Evolutionary conservation across 37 sponge, comb jelly and placozoan genomes (phyloP).

Genomic region (Aphrocallistes beatrix): DNA sequence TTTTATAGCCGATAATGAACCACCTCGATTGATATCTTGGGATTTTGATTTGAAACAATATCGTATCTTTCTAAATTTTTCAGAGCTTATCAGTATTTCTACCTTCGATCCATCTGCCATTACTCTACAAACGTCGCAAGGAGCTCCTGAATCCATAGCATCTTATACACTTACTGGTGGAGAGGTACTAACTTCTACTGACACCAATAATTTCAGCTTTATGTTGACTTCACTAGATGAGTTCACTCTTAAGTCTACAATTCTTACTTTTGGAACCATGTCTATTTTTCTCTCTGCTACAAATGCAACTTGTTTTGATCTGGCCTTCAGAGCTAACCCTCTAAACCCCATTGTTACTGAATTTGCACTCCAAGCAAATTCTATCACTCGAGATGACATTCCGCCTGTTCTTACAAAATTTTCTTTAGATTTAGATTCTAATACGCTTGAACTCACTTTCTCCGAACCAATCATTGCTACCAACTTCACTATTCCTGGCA

Average conservation of each 20-base stretch:
- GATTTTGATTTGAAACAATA: conserved; percentile 54
- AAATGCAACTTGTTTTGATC: conserved; percentile 32
- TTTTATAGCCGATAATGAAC: conserved; percentile 32
- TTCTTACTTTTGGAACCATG: conserved; percentile 20
- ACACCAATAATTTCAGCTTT: conserved; percentile 23
- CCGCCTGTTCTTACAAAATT: conserved; percentile 40
- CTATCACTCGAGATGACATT: conserved; percentile 31
- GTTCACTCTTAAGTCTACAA: conserved; percentile 45
- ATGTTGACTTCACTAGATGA: conserved; percentile 32
- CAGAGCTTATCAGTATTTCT: conserved; percentile 48
- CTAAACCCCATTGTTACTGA: conserved; percentile 23
- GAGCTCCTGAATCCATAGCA: conserved; percentile 21
- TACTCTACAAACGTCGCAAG: conserved; percentile 52
- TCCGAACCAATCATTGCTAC: conserved; percentile 45
- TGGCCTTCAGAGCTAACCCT: conserved; percentile 43
- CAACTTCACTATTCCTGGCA: not conserved
- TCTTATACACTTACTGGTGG: conserved; percentile 36
- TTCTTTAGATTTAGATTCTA: conserved; percentile 48
- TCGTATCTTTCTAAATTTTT: conserved; percentile 49
- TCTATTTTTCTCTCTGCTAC: conserved; percentile 56
- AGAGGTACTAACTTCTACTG: not conserved
- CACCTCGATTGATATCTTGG: conserved; percentile 41
- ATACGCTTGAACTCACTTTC: conserved; percentile 45
- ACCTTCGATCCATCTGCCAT: conserved; percentile 41
- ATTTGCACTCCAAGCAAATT: conserved; percentile 28